These are phyloP conservation scores for Protula sp. DNA, from an alignment of 2,888 invertebrate genomes.

Conservation along the genomic window DNA sequence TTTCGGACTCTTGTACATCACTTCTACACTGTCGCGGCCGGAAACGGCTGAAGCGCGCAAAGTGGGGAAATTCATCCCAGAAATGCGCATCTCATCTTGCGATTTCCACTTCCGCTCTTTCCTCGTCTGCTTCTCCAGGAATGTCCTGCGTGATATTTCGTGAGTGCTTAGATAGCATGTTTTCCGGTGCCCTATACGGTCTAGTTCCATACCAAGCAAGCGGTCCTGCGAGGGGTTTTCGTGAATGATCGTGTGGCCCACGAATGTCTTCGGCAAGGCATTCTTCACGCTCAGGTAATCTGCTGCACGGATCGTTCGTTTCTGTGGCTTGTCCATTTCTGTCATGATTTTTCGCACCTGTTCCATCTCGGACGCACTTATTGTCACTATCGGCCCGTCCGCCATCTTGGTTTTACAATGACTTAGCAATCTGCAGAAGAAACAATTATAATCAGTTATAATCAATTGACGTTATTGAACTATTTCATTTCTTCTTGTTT, in stretches of 20 bases:
- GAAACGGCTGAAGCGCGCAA: neutral
- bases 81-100: neutral
- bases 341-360: neutral
- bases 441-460: too few species aligned
- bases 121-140: neutral
- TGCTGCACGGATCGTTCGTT: constrained; percentile 27
- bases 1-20: neutral
- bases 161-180: neutral
- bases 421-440: too few species aligned
- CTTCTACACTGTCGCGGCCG: neutral
- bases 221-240: constrained; percentile 40
- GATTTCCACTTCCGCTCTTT: neutral
- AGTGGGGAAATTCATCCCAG: neutral
- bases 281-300: constrained; percentile 36
- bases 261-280: constrained; percentile 37
- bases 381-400: neutral
- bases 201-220: constrained; percentile 33
- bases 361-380: neutral
- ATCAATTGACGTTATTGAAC: too few species aligned
- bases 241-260: constrained; percentile 35
- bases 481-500: too few species aligned
- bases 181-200: constrained; percentile 26
- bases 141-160: neutral
- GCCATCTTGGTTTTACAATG: neutral
- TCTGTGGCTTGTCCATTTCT: neutral